Percentiles rank a stretch among this genome's conserved stretches.
Evolutionary conservation across 2,888 invertebrate species (phyloP).

Genomic region (Xanthia icteritia): DNA sequence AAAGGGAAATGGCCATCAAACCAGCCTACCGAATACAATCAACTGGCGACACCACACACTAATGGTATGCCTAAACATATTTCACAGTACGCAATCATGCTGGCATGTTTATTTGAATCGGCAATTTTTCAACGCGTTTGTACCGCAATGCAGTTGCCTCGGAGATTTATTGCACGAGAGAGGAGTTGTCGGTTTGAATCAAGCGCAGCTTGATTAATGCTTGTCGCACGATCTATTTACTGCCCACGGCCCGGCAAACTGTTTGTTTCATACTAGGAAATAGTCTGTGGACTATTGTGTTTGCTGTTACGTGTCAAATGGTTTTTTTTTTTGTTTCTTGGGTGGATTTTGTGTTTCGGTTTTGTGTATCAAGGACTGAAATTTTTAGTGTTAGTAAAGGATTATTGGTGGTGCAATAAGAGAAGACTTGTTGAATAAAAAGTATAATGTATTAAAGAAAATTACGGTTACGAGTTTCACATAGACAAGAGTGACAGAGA

Average conservation of each 20-base stretch:
- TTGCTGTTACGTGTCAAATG: conserved; percentile 25
- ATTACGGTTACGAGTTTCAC: too few relatives aligned
- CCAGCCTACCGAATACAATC: conserved; percentile 62
- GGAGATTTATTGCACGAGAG: conserved; percentile 83
- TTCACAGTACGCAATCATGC: conserved; percentile 74
- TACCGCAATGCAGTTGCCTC: conserved; percentile 84
- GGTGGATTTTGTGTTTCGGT: neutral
- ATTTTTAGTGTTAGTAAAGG: neutral
- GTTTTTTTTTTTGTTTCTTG: conserved; percentile 38
- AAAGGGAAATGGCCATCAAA: conserved; percentile 44
- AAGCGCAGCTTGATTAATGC: conserved; percentile 82
- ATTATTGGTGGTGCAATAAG: too few relatives aligned
- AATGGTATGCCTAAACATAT: conserved; percentile 55
- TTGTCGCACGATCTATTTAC: conserved; percentile 81
- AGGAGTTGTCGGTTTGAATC: conserved; percentile 80
- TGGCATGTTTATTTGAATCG: conserved; percentile 85
- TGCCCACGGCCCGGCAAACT: conserved; percentile 65
- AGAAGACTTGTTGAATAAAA: too few relatives aligned
- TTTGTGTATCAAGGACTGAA: neutral
- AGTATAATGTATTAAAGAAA: too few relatives aligned
- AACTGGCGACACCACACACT: conserved; percentile 52
- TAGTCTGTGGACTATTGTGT: conserved; percentile 51
- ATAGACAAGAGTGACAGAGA: too few relatives aligned
- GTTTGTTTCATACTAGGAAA: conserved; percentile 66
- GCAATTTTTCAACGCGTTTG: conserved; percentile 84